These are phyloP conservation scores for Eucera pruinosa DNA, from an alignment of 2,888 invertebrate species.

Conservation along the genomic window DNA sequence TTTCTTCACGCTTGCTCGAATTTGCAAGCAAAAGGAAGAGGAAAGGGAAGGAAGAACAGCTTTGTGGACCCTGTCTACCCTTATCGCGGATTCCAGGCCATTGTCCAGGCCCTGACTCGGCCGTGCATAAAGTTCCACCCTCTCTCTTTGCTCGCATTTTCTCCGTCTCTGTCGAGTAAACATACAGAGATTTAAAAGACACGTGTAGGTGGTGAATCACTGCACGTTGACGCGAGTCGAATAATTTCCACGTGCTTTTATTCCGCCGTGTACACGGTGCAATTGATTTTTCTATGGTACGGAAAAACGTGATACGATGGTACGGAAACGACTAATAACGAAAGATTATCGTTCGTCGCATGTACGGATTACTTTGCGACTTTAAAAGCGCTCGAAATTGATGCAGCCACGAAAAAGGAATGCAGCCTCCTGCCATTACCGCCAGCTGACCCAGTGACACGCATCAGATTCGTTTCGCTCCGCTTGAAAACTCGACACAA, in stretches of 20 bases:
- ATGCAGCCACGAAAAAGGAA: constrained; percentile 21
- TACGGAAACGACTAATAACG: neutral
- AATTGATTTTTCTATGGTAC: neutral
- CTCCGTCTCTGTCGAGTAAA: neutral
- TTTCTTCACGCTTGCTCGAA: constrained; percentile 35
- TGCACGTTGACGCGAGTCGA: too few relatives aligned
- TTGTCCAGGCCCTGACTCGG: constrained; percentile 74
- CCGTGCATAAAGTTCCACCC: constrained; percentile 62
- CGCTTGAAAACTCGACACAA: constrained; percentile 46
- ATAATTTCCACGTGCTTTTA: neutral
- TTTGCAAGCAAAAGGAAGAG: constrained; percentile 33
- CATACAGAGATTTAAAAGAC: too few relatives aligned
- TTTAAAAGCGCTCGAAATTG: constrained; percentile 4
- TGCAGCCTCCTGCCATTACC: constrained; percentile 1
- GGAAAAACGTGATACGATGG: neutral
- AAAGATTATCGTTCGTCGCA: constrained; percentile 12
- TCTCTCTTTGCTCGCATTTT: neutral
- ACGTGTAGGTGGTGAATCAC: constrained; percentile 6
- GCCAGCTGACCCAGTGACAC: constrained; percentile 64
- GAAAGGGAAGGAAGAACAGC: constrained; percentile 50
- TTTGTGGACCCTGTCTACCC: constrained; percentile 75
- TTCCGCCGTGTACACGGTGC: too few relatives aligned
- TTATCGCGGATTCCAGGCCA: constrained; percentile 82
- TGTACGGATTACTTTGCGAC: neutral
- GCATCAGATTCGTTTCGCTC: constrained; percentile 50